Percentiles rank a stretch among this genome's conserved stretches.
These are phyloP conservation scores for Halichoerus grypus DNA, from an alignment of 2,113 vertebrate genomes.

Conservation along the genomic window DNA sequence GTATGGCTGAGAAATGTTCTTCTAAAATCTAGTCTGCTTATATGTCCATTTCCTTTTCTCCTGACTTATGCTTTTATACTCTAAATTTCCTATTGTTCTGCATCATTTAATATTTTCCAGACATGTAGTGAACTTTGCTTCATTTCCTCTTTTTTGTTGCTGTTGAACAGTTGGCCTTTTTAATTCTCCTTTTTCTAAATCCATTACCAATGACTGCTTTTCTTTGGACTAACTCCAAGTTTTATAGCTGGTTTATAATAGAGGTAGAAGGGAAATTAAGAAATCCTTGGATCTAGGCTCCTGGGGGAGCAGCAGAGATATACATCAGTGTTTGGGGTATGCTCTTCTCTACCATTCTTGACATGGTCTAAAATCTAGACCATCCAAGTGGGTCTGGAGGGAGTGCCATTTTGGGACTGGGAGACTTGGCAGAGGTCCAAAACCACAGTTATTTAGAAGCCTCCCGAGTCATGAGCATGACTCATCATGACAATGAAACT, in stretches of 20 bases:
- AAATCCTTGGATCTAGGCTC: neutral
- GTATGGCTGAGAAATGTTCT: neutral
- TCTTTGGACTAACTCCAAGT: conserved; percentile 48
- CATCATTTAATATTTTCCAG: conserved; percentile 64
- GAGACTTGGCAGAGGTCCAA: neutral
- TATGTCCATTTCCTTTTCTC: neutral
- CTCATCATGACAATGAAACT: conserved; percentile 44
- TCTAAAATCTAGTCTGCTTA: neutral
- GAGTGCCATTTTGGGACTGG: neutral
- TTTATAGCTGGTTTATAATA: neutral
- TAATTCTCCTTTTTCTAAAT: conserved; percentile 36
- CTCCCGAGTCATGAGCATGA: neutral
- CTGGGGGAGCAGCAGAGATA: neutral
- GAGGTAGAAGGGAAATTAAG: conserved; percentile 25
- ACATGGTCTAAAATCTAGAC: neutral
- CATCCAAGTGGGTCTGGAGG: neutral
- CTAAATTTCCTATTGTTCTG: conserved; percentile 33
- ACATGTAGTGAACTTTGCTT: conserved; percentile 7
- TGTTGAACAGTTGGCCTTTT: neutral
- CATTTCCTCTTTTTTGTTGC: conserved; percentile 29
- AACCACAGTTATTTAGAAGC: neutral
- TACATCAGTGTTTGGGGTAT: neutral
- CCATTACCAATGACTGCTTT: neutral
- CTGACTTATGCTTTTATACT: neutral
- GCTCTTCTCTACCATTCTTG: neutral